phyloP scores from a whole-genome alignment of 2,888 invertebrate species.

The Pollenia griseotomentosa region DNA sequence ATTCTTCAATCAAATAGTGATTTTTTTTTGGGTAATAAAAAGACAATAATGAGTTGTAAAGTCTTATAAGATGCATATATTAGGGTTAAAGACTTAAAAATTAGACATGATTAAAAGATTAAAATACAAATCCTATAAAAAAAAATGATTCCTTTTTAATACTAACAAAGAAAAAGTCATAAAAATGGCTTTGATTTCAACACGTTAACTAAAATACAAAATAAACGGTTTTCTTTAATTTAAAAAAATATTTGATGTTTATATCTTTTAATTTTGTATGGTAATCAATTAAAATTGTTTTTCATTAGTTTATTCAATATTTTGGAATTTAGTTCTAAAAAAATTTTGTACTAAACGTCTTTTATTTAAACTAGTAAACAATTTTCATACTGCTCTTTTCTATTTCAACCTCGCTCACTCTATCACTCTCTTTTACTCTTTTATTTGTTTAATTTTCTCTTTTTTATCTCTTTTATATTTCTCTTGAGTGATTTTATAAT shows the following conservation, averaged over 20 bases:
- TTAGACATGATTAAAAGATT: conserved; percentile 10
- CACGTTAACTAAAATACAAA: neutral
- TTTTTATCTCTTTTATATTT: neutral
- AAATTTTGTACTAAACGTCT: neutral
- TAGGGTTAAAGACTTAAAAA: conserved; percentile 33
- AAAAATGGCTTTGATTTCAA: neutral
- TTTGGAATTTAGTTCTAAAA: conserved; percentile 52
- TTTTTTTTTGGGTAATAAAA: neutral
- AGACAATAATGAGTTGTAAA: conserved; percentile 25
- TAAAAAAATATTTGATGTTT: neutral
- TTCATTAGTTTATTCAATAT: conserved; percentile 18
- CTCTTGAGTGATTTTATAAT: conserved; percentile 27
- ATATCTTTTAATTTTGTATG: neutral
- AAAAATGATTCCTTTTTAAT: neutral
- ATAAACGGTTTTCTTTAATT: neutral
- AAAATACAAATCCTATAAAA: conserved; percentile 9
- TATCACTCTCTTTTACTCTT: neutral
- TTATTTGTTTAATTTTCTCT: neutral
- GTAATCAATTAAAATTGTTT: neutral
- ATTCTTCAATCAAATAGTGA: neutral
- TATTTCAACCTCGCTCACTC: neutral
- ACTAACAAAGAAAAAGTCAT: conserved; percentile 14
- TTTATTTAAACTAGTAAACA: conserved; percentile 2
- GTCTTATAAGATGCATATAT: conserved; percentile 21
- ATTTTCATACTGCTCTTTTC: neutral